phyloP scores from a whole-genome alignment of 2,888 invertebrate species.

The Drosophila picticornis region DNA sequence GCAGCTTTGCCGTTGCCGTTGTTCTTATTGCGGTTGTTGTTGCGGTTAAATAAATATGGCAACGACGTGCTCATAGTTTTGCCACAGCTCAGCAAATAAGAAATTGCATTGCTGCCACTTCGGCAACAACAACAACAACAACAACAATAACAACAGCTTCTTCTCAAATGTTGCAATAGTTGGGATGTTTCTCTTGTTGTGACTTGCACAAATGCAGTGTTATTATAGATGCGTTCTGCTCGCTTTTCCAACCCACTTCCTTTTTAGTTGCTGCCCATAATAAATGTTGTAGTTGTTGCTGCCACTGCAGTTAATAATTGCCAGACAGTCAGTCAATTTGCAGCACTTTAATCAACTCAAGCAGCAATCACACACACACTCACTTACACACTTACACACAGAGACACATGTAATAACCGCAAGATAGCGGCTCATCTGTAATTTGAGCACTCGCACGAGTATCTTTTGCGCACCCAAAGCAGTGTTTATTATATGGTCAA shows the following conservation, averaged over 20 bases:
- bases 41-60: conserved; percentile 79
- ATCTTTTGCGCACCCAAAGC: conserved; percentile 24
- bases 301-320: conserved; percentile 46
- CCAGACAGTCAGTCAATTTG: conserved; percentile 52
- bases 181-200: conserved; percentile 26
- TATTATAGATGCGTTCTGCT: conserved; percentile 63
- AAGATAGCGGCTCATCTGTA: conserved; percentile 55
- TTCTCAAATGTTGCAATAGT: conserved; percentile 15
- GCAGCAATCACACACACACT: conserved; percentile 19
- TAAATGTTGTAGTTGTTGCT: conserved; percentile 43
- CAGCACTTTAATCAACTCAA: conserved; percentile 53
- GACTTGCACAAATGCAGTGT: conserved; percentile 60
- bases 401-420: conserved; percentile 37
- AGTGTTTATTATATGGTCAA: conserved; percentile 31
- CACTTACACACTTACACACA: background rate
- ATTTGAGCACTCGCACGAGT: conserved; percentile 51
- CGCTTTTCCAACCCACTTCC: conserved; percentile 70
- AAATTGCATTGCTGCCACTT: conserved; percentile 51
- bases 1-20: conserved; percentile 53
- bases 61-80: conserved; percentile 62
- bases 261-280: conserved; percentile 37
- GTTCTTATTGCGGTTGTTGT: conserved; percentile 78
- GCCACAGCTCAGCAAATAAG: conserved; percentile 60
- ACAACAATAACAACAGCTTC: conserved; percentile 11
- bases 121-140: conserved; percentile 11